These are phyloP conservation scores for Potamarius usumacintae DNA, from an alignment of 2,113 vertebrate species.

Conservation along the genomic window DNA sequence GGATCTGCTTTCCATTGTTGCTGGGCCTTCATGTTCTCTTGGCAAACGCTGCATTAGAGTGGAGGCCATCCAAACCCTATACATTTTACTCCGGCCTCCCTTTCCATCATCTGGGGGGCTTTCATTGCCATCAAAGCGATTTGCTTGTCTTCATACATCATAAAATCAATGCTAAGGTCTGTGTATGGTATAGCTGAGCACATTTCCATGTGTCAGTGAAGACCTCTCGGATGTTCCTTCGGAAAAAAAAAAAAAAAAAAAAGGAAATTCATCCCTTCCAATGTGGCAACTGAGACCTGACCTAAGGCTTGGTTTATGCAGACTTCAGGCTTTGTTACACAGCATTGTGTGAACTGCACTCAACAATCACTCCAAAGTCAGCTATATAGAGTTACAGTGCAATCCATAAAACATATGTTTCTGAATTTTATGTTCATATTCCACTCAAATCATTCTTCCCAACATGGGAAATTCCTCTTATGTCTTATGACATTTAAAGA, in stretches of 20 bases:
- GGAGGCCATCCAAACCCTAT: slow-evolving; percentile 40
- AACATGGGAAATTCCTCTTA: background rate
- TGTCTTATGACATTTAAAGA: background rate
- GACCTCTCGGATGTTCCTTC: slow-evolving; percentile 42
- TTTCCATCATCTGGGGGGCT: slow-evolving; percentile 47
- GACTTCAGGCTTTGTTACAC: slow-evolving; percentile 27
- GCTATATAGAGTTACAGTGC: slow-evolving; percentile 19
- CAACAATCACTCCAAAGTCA: slow-evolving; percentile 2
- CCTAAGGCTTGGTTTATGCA: slow-evolving; percentile 18
- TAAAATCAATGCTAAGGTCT: slow-evolving; percentile 52
- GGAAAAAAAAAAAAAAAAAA: slow-evolving; percentile 6
- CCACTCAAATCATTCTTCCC: background rate
- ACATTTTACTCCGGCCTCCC: slow-evolving; percentile 31
- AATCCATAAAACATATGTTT: slow-evolving; percentile 34
- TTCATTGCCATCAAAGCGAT: slow-evolving; percentile 51
- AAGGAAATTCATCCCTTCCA: slow-evolving; percentile 12
- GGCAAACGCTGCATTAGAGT: slow-evolving; percentile 20
- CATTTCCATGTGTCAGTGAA: slow-evolving; percentile 53
- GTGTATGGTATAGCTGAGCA: slow-evolving; percentile 38
- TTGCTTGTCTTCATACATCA: slow-evolving; percentile 53
- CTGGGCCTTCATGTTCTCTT: slow-evolving; percentile 13
- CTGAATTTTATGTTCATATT: slow-evolving; percentile 21
- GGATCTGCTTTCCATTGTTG: slow-evolving; percentile 42
- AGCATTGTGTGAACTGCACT: slow-evolving; percentile 23
- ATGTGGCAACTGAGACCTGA: slow-evolving; percentile 41